phyloP scores from a whole-genome alignment of 1,140 invertebrate genomes.

The Chrysoperla carnea region DNA sequence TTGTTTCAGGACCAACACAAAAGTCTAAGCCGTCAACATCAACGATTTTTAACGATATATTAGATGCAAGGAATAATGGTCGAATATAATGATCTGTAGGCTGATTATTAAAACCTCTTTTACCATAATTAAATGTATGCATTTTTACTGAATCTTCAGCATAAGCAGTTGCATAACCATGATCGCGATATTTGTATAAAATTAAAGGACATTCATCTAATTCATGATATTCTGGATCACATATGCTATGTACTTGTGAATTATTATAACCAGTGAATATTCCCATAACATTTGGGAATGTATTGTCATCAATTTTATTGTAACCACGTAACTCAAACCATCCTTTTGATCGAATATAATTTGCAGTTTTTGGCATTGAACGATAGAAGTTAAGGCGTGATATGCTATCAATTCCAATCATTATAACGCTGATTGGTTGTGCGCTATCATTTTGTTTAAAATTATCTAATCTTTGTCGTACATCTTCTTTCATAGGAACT shows the following conservation, averaged over 20 bases:
- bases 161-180: conserved; percentile 42
- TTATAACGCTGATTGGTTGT: conserved; percentile 37
- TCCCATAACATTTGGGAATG: conserved; percentile 67
- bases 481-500: conserved; percentile 15
- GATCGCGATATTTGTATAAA: conserved; percentile 36
- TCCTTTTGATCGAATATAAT: conserved; percentile 31
- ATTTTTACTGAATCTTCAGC: conserved; percentile 39
- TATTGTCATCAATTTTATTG: conserved; percentile 59
- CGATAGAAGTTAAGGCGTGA: conserved; percentile 59
- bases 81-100: conserved; percentile 60
- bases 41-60: conserved; percentile 26
- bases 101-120: conserved; percentile 37
- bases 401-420: conserved; percentile 67
- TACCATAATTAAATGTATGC: conserved; percentile 43
- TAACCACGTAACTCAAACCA: conserved; percentile 38
- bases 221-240: conserved; percentile 26
- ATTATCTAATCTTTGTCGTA: conserved; percentile 10
- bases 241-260: conserved; percentile 25
- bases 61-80: conserved; percentile 40
- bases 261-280: conserved; percentile 44
- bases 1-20: conserved; percentile 32
- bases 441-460: conserved; percentile 5
- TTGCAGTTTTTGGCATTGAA: conserved; percentile 53
- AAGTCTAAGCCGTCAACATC: conserved; percentile 20
- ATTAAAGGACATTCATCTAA: conserved; percentile 39